These are phyloP conservation scores for Lasius platythorax DNA, from an alignment of 2,888 invertebrate genomes.

Conservation along the genomic window DNA sequence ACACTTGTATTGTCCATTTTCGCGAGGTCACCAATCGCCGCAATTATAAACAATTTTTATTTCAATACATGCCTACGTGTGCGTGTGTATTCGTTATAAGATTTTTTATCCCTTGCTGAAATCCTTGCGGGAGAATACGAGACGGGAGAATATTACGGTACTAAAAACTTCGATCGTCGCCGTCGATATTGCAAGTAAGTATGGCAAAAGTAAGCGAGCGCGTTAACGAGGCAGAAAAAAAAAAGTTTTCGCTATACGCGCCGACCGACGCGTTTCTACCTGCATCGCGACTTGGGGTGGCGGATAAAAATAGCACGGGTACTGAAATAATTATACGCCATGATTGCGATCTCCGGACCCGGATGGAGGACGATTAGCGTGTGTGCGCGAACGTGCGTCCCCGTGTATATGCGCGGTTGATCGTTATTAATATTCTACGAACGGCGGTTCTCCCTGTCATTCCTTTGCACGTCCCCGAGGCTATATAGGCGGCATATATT, in stretches of 20 bases:
- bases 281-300: conserved; percentile 54
- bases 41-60: background rate
- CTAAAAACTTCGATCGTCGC: background rate
- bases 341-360: conserved; percentile 73
- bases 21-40: background rate
- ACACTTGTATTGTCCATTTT: background rate
- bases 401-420: conserved; percentile 67
- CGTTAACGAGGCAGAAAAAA: conserved; percentile 16
- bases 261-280: conserved; percentile 35
- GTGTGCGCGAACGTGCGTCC: conserved; percentile 62
- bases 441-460: conserved; percentile 70
- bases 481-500: conserved; percentile 52
- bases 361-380: conserved; percentile 74
- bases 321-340: conserved; percentile 73
- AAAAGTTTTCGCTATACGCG: conserved; percentile 52
- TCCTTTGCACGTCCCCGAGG: conserved; percentile 67
- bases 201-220: background rate
- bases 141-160: background rate
- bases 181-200: background rate
- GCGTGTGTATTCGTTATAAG: background rate
- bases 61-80: too few species aligned
- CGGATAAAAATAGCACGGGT: conserved; percentile 69
- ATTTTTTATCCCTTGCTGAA: background rate
- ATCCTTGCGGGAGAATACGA: too few species aligned
- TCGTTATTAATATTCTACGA: conserved; percentile 80